Base-by-base conservation (phyloP, 2,888 invertebrate species). In the Brachypalpus laphriformis region DNA sequence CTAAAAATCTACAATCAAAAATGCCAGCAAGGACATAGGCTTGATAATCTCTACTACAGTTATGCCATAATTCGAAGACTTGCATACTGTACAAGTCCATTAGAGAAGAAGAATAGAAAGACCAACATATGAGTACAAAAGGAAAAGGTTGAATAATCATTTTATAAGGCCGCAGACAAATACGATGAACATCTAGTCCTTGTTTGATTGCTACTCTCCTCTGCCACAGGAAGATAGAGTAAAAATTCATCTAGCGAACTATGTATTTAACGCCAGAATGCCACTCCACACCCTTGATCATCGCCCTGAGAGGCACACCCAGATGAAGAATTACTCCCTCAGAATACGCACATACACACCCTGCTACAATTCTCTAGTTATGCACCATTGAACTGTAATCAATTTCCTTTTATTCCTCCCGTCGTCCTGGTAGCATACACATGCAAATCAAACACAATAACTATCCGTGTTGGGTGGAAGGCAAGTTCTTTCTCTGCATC, bases 381-480 rank as follows among this genome's bases (percentile, higher is more conserved):
- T 87, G 85, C 87, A 82, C 77, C 87, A 87, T 80, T 87, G 87
- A 87, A 86, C 85, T 85, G 82, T 87, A 87, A 85, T 87, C 87
- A 87, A 87, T 87, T 86, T 85, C 72, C 78, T 54, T 82, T 61
- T 81, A 45, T 47, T 34, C 49, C 49, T 42, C 57, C 20, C n/a
- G n/a, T n/a, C n/a, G 16, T 70, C 31, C 40, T 59, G 34, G 28
- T 54, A 8, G 40, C 57, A 72, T 14, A 68, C 45, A 83, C 45
- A 83, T 85, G 83, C 75, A 85, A 81, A 85, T 85, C 71, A 57
- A 82, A 63, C 22, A 71, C 70, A 63, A 70, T 34, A 34, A 57
- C 57, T 57, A 47, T 22, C 47, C 59, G 71, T 47, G 34, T 42
- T 68, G 31, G 5, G 34, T 20, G n/a, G 11, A 16, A 7, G 31